Evolutionary conservation across 2,113 vertebrate genomes (phyloP), one percentile per base, ranked within the genome.

Genomic region (Montifringilla adamsi): DNA sequence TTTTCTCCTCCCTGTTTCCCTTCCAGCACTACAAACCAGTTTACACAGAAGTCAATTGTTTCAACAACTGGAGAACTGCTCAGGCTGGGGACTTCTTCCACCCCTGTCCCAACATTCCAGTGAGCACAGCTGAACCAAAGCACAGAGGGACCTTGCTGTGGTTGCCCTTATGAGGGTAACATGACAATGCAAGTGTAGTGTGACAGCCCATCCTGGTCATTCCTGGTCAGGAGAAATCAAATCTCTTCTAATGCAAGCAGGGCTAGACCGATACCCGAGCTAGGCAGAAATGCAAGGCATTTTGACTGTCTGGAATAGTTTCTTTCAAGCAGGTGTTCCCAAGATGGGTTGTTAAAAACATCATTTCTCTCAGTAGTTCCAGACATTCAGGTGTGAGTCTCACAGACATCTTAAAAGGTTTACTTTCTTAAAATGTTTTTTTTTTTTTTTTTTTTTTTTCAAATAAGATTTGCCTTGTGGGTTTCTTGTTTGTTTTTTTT

Each of bases 71-170:
- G 26, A 47, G 63, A 81, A 31, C 49, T 27, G 17, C 77, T 49
- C 27, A 37, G 46, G 26, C 60, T 31, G 16, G 10, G 23, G 8
- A 30, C 53, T 12, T 10, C 56, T 64, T 35, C 37, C 11, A 68
- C 18, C 27, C 0, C 0, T 2, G 7, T 41, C n/a, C 35, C 7
- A 5, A 13, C 9, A 18, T 2, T n/a, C 35, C 13, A 28, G 41
- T 5, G 28, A n/a, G 35, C 56, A 56, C 31, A 68, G 58, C 58
- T 13, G 46, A 43, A 53, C 15, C 37, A 35, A 44, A 77, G 72
- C 68, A 50, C 0, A 1, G 31, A 89, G 33, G 10, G 33, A 58
- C 43, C 21, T 64, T 1, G 0, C 8, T 23, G 11, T 1, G 1
- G 26, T 26, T 11, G 7, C 52, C 6, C 1, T 26, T 59, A 23